phyloP scores from a whole-genome alignment of 2,888 invertebrate genomes.

The Pedicia rivosa region DNA sequence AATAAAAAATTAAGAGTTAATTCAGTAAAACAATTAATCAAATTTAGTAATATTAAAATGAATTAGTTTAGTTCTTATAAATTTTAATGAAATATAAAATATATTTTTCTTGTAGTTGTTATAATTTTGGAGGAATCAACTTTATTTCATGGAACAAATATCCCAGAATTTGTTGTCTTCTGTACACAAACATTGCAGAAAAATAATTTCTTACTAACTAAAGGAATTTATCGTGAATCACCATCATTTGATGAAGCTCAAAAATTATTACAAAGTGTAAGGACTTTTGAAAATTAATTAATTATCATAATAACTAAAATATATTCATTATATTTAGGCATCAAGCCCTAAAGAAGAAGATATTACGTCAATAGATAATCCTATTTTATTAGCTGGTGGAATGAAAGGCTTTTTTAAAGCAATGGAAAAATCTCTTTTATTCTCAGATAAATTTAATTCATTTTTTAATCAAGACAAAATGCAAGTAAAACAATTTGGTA shows the following conservation, averaged over 20 bases:
- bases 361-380: not conserved
- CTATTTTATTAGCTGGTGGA: not conserved
- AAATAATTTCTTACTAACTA: not conserved
- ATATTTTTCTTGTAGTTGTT: no score
- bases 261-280: not conserved
- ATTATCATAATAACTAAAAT: not conserved
- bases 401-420: not conserved
- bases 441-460: not conserved
- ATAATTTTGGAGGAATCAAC: no score
- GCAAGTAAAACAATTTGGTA: not conserved
- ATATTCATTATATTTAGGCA: not conserved
- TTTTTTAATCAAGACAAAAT: not conserved
- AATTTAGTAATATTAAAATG: no score
- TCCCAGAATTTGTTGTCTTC: not conserved
- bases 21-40: no score
- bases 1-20: no score
- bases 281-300: not conserved
- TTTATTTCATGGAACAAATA: no score
- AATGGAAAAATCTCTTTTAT: not conserved
- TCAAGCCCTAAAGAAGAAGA: not conserved
- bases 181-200: not conserved
- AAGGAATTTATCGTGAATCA: not conserved
- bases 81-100: no score
- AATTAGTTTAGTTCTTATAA: no score
- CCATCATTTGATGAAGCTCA: not conserved